Percentiles rank a stretch among this genome's conserved stretches.
These are phyloP conservation scores for Telmatochromis brichardi DNA, from an alignment of 2,113 vertebrate species.

Conservation along the genomic window DNA sequence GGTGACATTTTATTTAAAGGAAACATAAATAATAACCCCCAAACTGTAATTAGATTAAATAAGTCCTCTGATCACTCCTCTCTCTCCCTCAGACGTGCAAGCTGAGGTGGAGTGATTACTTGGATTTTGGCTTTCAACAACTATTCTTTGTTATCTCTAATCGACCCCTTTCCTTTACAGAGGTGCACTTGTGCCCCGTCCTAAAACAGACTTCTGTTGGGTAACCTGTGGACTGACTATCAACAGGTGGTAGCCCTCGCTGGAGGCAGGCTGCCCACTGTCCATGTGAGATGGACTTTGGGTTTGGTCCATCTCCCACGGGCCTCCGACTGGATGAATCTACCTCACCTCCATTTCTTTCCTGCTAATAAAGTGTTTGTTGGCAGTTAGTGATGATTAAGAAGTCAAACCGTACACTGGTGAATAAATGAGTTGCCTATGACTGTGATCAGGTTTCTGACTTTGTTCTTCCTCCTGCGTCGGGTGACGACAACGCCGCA, in stretches of 20 bases:
- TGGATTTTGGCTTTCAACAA: not conserved
- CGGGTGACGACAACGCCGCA: rapidly evolving
- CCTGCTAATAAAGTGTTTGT: not conserved
- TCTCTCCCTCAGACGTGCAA: not conserved
- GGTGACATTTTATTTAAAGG: not conserved
- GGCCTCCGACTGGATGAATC: not conserved
- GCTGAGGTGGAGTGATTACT: not conserved
- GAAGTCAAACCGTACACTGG: not conserved
- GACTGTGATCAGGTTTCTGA: rapidly evolving
- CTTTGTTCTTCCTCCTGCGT: not conserved
- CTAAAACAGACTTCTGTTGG: not conserved
- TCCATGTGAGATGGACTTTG: not conserved
- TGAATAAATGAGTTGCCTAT: not conserved
- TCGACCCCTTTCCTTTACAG: not conserved
- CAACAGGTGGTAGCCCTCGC: not conserved
- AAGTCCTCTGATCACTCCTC: not conserved
- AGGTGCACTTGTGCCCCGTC: not conserved
- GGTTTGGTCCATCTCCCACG: rapidly evolving
- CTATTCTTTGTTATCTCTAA: not conserved
- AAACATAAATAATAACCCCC: not conserved
- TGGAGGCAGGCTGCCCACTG: not conserved
- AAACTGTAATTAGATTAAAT: not conserved
- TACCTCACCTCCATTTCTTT: not conserved
- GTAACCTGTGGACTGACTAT: not conserved
- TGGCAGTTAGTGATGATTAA: not conserved